Evolutionary conservation across 2,113 vertebrate genomes (phyloP).

Genomic region (Myrmecobius fasciatus): DNA sequence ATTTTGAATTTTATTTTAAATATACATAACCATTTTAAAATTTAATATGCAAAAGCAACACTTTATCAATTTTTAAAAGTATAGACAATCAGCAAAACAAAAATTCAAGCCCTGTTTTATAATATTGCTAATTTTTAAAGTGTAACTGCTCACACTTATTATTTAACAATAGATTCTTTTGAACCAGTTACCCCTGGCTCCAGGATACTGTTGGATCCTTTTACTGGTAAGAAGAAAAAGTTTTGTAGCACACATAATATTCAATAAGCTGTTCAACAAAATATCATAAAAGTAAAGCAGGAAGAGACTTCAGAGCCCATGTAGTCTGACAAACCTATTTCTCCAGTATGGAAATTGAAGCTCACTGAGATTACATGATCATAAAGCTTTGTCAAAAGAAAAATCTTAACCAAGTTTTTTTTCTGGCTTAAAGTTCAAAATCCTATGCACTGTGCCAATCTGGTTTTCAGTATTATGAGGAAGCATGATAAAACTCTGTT

Average conservation of each 20-base stretch:
- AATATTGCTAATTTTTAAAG: not conserved
- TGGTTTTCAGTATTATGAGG: not conserved
- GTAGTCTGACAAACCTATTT: not conserved
- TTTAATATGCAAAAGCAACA: too few species aligned
- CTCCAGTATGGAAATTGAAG: too few species aligned
- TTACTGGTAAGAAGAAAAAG: not conserved
- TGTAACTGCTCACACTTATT: not conserved
- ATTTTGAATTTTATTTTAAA: too few species aligned
- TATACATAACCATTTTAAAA: too few species aligned
- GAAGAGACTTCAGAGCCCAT: too few species aligned
- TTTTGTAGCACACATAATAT: not conserved
- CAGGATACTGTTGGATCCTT: not conserved
- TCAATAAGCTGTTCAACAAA: not conserved
- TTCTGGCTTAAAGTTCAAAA: not conserved
- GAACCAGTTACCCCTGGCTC: not conserved
- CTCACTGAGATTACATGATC: too few species aligned
- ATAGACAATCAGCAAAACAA: not conserved
- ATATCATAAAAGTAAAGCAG: not conserved
- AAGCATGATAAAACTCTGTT: not conserved
- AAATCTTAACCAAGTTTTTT: not conserved
- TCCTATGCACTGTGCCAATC: not conserved
- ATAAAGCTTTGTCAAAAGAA: not conserved
- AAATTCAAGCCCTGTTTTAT: not conserved
- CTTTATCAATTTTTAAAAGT: not conserved
- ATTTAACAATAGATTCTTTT: not conserved